These are phyloP conservation scores for Tricholaema leucomelas DNA, from an alignment of 2,113 vertebrate genomes.

Conservation along the genomic window DNA sequence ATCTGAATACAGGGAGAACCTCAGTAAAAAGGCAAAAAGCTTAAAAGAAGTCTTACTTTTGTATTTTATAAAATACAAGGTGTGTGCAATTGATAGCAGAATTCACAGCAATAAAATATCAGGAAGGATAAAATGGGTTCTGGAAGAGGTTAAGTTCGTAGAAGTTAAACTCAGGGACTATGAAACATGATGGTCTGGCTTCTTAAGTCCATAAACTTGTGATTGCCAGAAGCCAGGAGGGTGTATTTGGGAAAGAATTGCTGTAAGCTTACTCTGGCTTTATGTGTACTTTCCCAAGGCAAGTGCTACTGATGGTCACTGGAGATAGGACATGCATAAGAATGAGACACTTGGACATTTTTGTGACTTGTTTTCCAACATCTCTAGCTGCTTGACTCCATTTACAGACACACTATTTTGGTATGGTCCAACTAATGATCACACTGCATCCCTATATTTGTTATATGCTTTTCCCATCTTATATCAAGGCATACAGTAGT, in stretches of 20 bases:
- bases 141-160: conserved; percentile 48
- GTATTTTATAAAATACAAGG: neutral
- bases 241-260: conserved; percentile 50
- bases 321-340: conserved; percentile 29
- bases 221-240: conserved; percentile 21
- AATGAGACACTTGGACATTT: conserved; percentile 2
- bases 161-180: neutral
- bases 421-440: neutral
- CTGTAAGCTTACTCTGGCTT: conserved; percentile 40
- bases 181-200: conserved; percentile 19
- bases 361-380: neutral
- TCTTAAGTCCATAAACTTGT: conserved; percentile 22
- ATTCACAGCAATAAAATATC: neutral
- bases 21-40: neutral
- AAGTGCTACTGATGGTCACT: conserved; percentile 58
- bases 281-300: conserved; percentile 53
- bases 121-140: neutral
- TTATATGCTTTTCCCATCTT: neutral
- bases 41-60: neutral
- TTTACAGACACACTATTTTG: neutral
- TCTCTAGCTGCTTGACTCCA: neutral
- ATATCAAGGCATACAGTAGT: neutral
- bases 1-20: neutral
- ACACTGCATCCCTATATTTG: neutral
- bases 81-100: neutral